A percentile compares a stretch with the other conserved stretches of the same genome.
Conservation (phyloP, 2,113 vertebrate species). For the Microtus oregoni region DNA sequence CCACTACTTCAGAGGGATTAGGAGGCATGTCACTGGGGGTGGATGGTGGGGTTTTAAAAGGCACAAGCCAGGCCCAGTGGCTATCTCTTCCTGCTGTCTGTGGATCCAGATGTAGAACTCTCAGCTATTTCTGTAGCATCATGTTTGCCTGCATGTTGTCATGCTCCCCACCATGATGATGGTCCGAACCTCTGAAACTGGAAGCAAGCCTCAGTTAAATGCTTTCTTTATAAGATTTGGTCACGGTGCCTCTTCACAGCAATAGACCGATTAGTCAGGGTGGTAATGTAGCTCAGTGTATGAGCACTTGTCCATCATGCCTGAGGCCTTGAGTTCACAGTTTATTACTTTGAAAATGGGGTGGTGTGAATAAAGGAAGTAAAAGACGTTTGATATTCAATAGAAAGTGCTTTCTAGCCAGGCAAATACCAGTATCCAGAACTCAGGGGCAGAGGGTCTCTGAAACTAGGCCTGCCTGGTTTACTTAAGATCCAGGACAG, state of each 20-base stretch:
- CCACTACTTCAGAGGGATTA: neutral
- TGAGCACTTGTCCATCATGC: neutral
- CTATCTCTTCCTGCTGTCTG: neutral
- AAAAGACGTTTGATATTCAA: neutral
- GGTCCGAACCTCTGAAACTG: neutral
- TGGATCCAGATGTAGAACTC: neutral
- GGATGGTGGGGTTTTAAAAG: neutral
- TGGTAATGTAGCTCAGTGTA: neutral
- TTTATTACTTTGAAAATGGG: neutral
- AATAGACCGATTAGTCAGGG: neutral
- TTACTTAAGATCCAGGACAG: neutral
- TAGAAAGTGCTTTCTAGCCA: neutral
- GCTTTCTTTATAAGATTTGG: neutral
- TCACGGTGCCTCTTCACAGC: neutral
- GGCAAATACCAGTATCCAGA: neutral
- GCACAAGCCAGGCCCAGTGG: neutral
- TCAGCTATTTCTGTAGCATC: neutral
- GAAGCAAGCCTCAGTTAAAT: neutral
- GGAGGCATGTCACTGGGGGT: neutral
- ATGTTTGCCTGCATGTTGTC: neutral
- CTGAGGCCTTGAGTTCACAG: neutral
- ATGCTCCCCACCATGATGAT: neutral
- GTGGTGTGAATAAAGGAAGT: neutral
- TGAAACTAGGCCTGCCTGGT: neutral
- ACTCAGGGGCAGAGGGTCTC: neutral